Evolutionary conservation across 2,888 invertebrate genomes (phyloP).

Genomic region (Spilarctia lutea): DNA sequence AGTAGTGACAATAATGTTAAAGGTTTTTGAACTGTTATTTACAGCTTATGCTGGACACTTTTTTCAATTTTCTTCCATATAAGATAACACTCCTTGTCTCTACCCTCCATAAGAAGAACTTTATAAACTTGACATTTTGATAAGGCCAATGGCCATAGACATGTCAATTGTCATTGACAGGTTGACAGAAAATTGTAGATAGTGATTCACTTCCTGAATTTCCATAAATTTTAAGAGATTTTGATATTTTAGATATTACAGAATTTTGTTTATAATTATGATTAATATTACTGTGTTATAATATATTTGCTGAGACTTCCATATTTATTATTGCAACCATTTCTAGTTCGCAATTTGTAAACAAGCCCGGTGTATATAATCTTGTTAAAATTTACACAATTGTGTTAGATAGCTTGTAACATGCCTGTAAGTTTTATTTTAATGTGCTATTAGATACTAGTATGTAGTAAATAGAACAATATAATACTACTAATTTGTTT

Average conservation of each 20-base stretch:
- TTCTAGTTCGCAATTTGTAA: constrained; percentile 1
- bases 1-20: too few relatives aligned
- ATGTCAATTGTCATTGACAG: too few relatives aligned
- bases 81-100: too few relatives aligned
- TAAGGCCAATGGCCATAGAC: too few relatives aligned
- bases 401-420: constrained; percentile 20
- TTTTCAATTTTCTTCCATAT: too few relatives aligned
- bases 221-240: background rate
- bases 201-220: constrained; percentile 11
- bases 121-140: too few relatives aligned
- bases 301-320: background rate
- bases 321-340: background rate
- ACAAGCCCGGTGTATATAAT: background rate
- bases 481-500: background rate
- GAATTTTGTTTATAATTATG: background rate
- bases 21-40: too few relatives aligned
- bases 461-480: background rate
- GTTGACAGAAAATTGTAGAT: too few relatives aligned
- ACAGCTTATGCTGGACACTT: too few relatives aligned
- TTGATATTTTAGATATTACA: background rate
- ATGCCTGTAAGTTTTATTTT: constrained; percentile 60
- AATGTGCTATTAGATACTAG: background rate
- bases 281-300: background rate
- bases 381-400: background rate
- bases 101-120: too few relatives aligned